Base-by-base conservation (phyloP, 1,140 invertebrate species). In the Manduca sexta region DNA sequence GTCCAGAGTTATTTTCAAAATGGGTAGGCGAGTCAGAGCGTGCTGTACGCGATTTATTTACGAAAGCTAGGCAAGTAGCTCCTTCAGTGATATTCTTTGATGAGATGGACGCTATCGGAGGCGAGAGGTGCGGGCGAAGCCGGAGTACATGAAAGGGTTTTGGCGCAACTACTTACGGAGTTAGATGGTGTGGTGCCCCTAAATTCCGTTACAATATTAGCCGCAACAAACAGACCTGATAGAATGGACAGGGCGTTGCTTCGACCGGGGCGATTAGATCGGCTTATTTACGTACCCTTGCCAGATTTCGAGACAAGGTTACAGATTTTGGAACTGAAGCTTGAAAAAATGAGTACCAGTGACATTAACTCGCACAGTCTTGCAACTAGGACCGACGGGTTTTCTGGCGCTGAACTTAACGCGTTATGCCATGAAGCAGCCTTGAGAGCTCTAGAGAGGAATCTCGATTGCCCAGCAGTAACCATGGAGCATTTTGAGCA, bases 11-110 rank as follows among this genome's bases (percentile, higher is more conserved):
- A 40, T 98, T 99, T 79, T 97, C 93, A 14, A 99, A 99, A 88
- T 99, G 94, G 93, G 97, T 99, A 10, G 98, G 98, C 5, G 97
- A 99, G 74, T 99, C 97, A 0, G 98, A 99, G 77, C 90, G 92
- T 62, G 95, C 96, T 0, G 93, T 99, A 0, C 88, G 95, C 48
- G 94, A 97, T 69, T 85, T 99, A 8, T 99, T 99, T 74, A 89
- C 92, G 2, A 96, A 96, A 88, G 98, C 98, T 0, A 89, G 94
- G 46, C 92, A 95, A 83, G 95, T 97, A 2, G 92, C 97, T 1
- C 98, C 98, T 0, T 93, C 95, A 4, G 94, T 99, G 60, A 91
- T 99, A 55, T 99, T 99, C 85, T 98, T 99, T 76, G 98, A 99
- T 86, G 98, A 99, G 88, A 95, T 99, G 64, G 98, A 99, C 87